Conservation (phyloP, 2,888 invertebrate species). For the Cordilura impudica region DNA sequence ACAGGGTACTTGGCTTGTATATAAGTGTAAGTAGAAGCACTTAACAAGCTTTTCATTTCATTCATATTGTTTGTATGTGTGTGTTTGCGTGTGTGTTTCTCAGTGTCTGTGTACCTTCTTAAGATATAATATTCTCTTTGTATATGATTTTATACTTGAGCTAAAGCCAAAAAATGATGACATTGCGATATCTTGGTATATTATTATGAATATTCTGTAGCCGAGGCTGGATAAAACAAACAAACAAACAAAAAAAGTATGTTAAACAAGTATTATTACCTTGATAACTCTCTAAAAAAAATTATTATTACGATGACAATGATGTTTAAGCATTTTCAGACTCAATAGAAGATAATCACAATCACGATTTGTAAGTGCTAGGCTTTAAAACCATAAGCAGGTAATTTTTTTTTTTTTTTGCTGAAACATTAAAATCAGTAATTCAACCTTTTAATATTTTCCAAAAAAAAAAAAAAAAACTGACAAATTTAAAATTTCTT, state of each 20-base stretch:
- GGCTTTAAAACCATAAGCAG: slow-evolving; percentile 25
- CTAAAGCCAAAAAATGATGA: slow-evolving; percentile 58
- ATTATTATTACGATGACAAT: slow-evolving; percentile 30
- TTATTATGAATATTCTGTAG: slow-evolving; percentile 13
- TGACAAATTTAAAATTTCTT: background rate
- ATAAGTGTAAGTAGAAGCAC: slow-evolving; percentile 43
- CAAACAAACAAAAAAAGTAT: slow-evolving; percentile 25
- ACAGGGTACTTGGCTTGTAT: background rate
- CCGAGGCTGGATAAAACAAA: slow-evolving; percentile 6
- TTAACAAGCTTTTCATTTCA: slow-evolving; percentile 57
- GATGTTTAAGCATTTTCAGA: slow-evolving; percentile 35
- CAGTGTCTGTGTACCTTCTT: slow-evolving; percentile 45
- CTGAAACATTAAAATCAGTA: background rate
- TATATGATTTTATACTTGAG: slow-evolving; percentile 66
- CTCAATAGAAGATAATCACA: slow-evolving; percentile 16
- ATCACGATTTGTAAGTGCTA: slow-evolving; percentile 13
- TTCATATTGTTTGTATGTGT: too few species aligned
- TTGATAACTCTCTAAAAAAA: slow-evolving; percentile 50
- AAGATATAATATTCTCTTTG: slow-evolving; percentile 52
- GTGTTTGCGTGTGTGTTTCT: background rate
- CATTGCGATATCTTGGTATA: slow-evolving; percentile 43
- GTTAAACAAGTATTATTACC: slow-evolving; percentile 57
- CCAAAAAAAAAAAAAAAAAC: background rate
- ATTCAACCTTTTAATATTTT: slow-evolving; percentile 4
- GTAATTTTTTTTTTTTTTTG: slow-evolving; percentile 2